phyloP scores from a whole-genome alignment of 2,797 vertebrate genomes.

The Neostethus bicornis region DNA sequence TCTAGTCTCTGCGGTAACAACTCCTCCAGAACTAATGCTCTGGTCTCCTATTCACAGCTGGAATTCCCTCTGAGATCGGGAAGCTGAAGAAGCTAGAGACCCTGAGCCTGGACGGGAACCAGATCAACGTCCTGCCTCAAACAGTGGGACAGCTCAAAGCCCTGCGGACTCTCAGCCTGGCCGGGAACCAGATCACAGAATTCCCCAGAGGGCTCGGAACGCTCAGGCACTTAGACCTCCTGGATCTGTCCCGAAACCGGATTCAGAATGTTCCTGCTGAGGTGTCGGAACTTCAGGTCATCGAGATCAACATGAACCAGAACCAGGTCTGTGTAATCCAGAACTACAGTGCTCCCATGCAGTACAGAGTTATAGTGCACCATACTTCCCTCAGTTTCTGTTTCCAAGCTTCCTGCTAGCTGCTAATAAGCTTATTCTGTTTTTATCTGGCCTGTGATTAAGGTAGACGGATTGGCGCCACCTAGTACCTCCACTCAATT shows the following conservation, averaged over 20 bases:
- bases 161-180: slow-evolving; percentile 88
- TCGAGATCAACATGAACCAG: slow-evolving; percentile 97
- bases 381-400: too few species aligned
- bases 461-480: too few species aligned
- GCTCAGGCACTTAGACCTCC: slow-evolving; percentile 89
- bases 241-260: slow-evolving; percentile 93
- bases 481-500: too few species aligned
- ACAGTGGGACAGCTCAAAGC: slow-evolving; percentile 86
- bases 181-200: slow-evolving; percentile 87
- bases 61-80: slow-evolving; percentile 87
- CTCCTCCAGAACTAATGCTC: background rate
- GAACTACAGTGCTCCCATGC: too few species aligned
- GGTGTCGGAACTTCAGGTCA: slow-evolving; percentile 89
- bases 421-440: too few species aligned
- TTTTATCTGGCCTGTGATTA: too few species aligned
- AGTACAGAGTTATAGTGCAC: too few species aligned
- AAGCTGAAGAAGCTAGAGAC: slow-evolving; percentile 95
- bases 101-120: slow-evolving; percentile 88
- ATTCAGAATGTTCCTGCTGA: slow-evolving; percentile 86
- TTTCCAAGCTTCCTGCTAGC: too few species aligned
- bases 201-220: slow-evolving; percentile 86
- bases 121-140: slow-evolving; percentile 83
- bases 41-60: slow-evolving; percentile 68
- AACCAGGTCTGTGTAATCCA: slow-evolving; percentile 84
- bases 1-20: too few species aligned